These are phyloP conservation scores for Onthophagus taurus DNA, from an alignment of 1,140 invertebrate species.

Conservation along the genomic window DNA sequence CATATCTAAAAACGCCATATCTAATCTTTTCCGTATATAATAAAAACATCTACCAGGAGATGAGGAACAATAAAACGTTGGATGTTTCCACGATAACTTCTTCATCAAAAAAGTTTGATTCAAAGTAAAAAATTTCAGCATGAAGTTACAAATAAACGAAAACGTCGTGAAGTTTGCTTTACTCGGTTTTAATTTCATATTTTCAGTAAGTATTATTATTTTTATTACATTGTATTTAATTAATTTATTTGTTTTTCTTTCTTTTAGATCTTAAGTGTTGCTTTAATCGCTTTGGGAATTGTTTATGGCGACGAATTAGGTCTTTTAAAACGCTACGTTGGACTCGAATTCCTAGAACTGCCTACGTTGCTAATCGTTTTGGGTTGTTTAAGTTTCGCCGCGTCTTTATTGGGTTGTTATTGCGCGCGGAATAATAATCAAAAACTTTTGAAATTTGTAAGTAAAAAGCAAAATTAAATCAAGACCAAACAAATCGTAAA, in stretches of 20 bases:
- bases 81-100: no score
- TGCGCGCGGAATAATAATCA: slow-evolving; percentile 14
- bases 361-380: slow-evolving; percentile 19
- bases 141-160: slow-evolving; percentile 19
- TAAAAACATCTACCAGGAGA: no score
- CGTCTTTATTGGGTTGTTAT: slow-evolving; percentile 19
- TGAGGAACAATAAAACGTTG: no score
- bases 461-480: neutral
- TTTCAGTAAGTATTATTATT: slow-evolving; percentile 18
- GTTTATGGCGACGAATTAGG: slow-evolving; percentile 18
- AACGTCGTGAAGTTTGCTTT: slow-evolving; percentile 18
- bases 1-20: no score
- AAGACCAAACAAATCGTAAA: no score
- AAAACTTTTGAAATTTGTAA: slow-evolving; percentile 4
- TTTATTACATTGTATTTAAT: neutral
- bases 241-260: neutral
- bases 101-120: no score
- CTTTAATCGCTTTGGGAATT: slow-evolving; percentile 19
- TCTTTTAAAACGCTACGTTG: slow-evolving; percentile 16
- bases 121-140: no score
- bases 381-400: slow-evolving; percentile 17
- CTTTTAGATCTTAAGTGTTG: slow-evolving; percentile 20
- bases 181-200: slow-evolving; percentile 19
- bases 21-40: no score
- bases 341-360: slow-evolving; percentile 18